Evolutionary conservation across 2,888 invertebrate genomes (phyloP).

Genomic region (Oscheius onirici): DNA sequence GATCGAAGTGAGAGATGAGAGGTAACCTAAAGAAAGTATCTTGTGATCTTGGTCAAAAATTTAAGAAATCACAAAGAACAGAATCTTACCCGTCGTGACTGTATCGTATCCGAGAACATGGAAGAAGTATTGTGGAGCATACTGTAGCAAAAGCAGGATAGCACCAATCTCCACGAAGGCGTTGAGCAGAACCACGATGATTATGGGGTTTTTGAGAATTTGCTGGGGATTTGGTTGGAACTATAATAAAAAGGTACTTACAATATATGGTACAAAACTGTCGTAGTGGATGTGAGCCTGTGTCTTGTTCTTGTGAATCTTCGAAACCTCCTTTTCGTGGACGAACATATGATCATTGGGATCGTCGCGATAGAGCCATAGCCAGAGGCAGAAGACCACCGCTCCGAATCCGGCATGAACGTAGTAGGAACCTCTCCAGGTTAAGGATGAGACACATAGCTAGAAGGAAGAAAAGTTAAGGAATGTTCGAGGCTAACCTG

Average conservation of each 20-base stretch:
- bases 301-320: slow-evolving; percentile 57
- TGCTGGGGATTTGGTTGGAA: slow-evolving; percentile 38
- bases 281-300: slow-evolving; percentile 50
- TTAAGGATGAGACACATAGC: slow-evolving; percentile 45
- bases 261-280: slow-evolving; percentile 55
- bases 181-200: slow-evolving; percentile 61
- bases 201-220: slow-evolving; percentile 60
- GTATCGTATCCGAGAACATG: slow-evolving; percentile 55
- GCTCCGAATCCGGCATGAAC: slow-evolving; percentile 40
- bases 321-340: slow-evolving; percentile 41
- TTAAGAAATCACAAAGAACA: background rate
- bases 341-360: slow-evolving; percentile 40
- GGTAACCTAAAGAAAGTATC: slow-evolving; percentile 12
- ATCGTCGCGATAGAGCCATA: slow-evolving; percentile 42
- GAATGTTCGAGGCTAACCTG: slow-evolving; percentile 39
- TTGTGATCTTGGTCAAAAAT: background rate
- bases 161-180: slow-evolving; percentile 64
- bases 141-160: slow-evolving; percentile 63
- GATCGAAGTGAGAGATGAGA: slow-evolving; percentile 25
- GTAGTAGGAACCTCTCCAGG: slow-evolving; percentile 65
- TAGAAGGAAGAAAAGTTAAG: slow-evolving; percentile 30
- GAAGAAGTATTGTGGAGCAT: slow-evolving; percentile 63
- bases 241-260: background rate
- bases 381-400: slow-evolving; percentile 41
- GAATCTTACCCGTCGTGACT: slow-evolving; percentile 48